phyloP scores from a whole-genome alignment of 2,113 vertebrate species.

The Hippocampus zosterae region DNA sequence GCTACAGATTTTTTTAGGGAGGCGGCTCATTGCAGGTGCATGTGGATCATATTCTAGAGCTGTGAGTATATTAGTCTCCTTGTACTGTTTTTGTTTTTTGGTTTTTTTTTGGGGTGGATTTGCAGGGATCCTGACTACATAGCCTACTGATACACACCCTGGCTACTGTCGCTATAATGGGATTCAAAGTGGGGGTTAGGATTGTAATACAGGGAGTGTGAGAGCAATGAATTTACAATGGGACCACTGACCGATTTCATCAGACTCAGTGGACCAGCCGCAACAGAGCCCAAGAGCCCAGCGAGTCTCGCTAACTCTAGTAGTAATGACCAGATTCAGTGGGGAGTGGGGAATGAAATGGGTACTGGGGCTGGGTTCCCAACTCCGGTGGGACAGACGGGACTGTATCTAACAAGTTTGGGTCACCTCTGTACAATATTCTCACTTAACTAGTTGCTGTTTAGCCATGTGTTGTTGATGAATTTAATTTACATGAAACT shows the following conservation, averaged over 20 bases:
- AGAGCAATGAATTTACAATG: slow-evolving; percentile 72
- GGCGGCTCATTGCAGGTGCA: background rate
- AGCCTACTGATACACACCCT: slow-evolving; percentile 21
- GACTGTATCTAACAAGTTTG: slow-evolving; percentile 34
- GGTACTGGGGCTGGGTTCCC: slow-evolving; percentile 38
- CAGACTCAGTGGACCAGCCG: slow-evolving; percentile 51
- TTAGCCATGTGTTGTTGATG: slow-evolving; percentile 6
- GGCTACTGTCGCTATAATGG: slow-evolving; percentile 46
- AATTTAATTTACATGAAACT: slow-evolving; percentile 16
- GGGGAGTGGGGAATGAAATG: slow-evolving; percentile 62
- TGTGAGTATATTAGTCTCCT: slow-evolving; percentile 3
- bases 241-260: slow-evolving; percentile 71
- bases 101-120: slow-evolving; percentile 7
- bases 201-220: slow-evolving; percentile 54
- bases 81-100: background rate
- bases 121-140: slow-evolving; percentile 9
- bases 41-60: slow-evolving; percentile 14
- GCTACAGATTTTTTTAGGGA: background rate
- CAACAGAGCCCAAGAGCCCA: slow-evolving; percentile 16
- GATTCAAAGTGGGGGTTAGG: slow-evolving; percentile 53
- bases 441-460: slow-evolving; percentile 12
- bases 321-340: slow-evolving; percentile 68
- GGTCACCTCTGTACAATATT: slow-evolving; percentile 30
- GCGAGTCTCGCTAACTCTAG: slow-evolving; percentile 51
- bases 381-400: slow-evolving; percentile 42